These are phyloP conservation scores for Podilymbus podiceps DNA, from an alignment of 2,113 vertebrate genomes.

Conservation along the genomic window DNA sequence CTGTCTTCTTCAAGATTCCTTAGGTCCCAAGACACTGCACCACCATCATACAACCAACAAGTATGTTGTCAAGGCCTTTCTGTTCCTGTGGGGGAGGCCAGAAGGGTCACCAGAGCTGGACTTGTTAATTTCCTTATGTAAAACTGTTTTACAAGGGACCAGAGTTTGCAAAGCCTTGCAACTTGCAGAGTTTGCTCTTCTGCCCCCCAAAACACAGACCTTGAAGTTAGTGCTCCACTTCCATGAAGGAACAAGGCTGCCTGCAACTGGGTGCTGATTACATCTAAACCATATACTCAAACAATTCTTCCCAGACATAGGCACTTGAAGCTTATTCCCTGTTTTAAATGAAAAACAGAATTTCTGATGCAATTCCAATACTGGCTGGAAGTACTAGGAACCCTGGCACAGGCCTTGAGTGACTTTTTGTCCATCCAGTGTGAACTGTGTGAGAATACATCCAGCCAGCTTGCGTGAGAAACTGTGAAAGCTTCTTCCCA, in stretches of 20 bases:
- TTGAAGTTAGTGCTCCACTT: neutral
- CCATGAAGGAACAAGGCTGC: neutral
- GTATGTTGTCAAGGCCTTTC: neutral
- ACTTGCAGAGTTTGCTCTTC: neutral
- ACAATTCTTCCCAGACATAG: neutral
- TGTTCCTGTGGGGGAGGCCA: neutral
- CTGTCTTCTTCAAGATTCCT: neutral
- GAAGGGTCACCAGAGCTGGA: neutral
- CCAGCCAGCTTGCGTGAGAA: neutral
- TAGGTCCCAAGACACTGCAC: neutral
- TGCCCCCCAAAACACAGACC: neutral
- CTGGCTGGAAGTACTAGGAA: neutral
- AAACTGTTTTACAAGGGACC: neutral
- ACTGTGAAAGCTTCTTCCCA: neutral
- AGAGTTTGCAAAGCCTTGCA: neutral
- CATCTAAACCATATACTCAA: neutral
- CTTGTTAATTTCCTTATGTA: neutral
- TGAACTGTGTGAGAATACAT: neutral
- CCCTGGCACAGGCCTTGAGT: neutral
- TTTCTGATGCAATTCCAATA: neutral
- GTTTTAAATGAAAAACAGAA: neutral
- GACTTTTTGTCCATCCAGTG: neutral
- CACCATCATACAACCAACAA: neutral
- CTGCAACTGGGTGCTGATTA: neutral
- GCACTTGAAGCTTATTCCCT: neutral